A percentile compares a stretch with the other conserved stretches of the same genome.
Conservation (phyloP, 2,888 invertebrate species). For the Lasioglossum oenotherae region DNA sequence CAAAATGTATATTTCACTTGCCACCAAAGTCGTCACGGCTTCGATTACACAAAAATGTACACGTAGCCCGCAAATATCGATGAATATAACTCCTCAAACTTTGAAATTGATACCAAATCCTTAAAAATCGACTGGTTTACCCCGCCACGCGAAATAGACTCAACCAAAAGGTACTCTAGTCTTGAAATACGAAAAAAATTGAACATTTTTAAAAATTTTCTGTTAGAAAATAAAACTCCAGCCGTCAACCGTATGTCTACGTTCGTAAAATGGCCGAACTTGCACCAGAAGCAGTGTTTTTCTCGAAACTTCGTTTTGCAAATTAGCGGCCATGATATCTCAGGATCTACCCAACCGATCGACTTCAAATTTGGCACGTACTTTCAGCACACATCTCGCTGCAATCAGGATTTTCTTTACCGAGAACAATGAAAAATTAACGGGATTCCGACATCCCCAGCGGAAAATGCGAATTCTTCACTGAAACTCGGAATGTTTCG, state of each 20-base stretch:
- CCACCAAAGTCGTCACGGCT: not conserved
- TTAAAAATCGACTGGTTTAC: not conserved
- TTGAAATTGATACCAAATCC: not conserved
- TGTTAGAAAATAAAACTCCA: not conserved
- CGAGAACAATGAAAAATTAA: fast-evolving
- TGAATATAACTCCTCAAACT: not conserved
- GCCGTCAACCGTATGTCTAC: not conserved
- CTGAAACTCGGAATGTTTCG: not conserved
- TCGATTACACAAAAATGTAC: not conserved
- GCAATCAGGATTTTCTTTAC: not conserved
- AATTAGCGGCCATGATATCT: not conserved
- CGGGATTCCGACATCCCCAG: not conserved
- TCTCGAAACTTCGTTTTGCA: not conserved
- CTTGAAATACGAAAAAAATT: not conserved
- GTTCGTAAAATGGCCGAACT: not conserved
- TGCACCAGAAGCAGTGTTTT: not conserved
- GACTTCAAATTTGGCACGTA: not conserved
- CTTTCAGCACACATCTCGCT: not conserved
- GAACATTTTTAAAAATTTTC: not conserved
- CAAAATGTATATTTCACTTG: not conserved
- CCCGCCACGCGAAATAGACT: not conserved
- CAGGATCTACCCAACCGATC: not conserved
- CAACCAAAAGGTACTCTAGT: not conserved
- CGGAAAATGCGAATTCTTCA: not conserved
- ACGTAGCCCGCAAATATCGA: not conserved